A percentile compares a stretch with the other conserved stretches of the same genome.
phyloP scores from a whole-genome alignment of 2,888 invertebrate genomes.

The Amphimallon solstitiale region DNA sequence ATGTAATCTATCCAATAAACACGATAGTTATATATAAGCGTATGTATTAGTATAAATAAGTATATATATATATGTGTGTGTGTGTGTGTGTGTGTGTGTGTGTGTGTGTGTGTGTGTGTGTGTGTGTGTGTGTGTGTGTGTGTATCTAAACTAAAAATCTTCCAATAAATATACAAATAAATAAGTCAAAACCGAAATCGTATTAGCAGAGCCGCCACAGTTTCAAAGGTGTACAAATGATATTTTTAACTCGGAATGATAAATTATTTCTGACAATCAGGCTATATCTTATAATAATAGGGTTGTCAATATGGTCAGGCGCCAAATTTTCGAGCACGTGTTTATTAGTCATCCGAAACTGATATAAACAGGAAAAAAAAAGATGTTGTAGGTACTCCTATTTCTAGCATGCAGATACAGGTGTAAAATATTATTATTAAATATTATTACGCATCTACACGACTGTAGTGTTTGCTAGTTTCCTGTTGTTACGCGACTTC shows the following conservation, averaged over 20 bases:
- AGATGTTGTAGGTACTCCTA: background rate
- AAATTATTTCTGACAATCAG: constrained; percentile 33
- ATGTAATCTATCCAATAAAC: background rate
- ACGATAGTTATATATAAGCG: background rate
- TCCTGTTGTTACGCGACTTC: background rate
- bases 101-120: too few species aligned
- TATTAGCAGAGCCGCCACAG: background rate
- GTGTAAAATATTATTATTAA: constrained; percentile 4
- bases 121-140: too few species aligned
- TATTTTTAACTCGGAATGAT: constrained; percentile 21
- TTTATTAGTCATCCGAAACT: constrained; percentile 30
- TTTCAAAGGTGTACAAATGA: constrained; percentile 8
- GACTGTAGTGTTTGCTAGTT: too few species aligned
- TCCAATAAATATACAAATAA: background rate
- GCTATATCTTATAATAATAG: constrained; percentile 38
- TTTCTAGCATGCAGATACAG: background rate
- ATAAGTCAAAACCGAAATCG: background rate
- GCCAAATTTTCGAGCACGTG: constrained; percentile 36
- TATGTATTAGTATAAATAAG: too few species aligned
- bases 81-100: too few species aligned
- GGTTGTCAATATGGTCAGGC: constrained; percentile 35
- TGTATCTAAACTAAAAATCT: background rate
- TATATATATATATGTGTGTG: too few species aligned
- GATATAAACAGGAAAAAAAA: constrained; percentile 21
- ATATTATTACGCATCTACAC: too few species aligned